Base-by-base conservation (phyloP, 2,797 vertebrate species). In the Gila robusta region DNA sequence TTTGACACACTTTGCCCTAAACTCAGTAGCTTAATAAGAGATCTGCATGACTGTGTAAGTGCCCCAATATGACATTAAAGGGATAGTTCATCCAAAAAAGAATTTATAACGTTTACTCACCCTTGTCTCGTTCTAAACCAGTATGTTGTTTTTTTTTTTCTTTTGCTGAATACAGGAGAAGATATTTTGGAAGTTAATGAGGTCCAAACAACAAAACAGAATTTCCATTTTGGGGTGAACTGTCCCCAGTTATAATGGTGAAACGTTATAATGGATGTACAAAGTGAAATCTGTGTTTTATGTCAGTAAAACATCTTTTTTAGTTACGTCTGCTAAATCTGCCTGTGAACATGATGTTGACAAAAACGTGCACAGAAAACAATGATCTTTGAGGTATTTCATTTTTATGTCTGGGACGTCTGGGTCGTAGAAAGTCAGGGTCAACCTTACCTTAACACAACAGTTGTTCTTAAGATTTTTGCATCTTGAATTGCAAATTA, bases 1-100 rank as follows among this genome's bases (percentile, higher is more conserved):
- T 96, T 95, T 94, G 95, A 95, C 95, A 96, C 94, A 93, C 94
- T 95, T 94, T 94, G 94, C 95, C 95, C 93, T 95, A 94, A 94
- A 95, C 94, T 94, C 93, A 91, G 93, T 93, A 90, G 92, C 91
- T 90, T 83, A 94, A 95, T 94, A 95, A 95, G 93, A 94, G 92
- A 72, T 91, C 91, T 90, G 91, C 88, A 92, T 91, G 93, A 90
- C 86, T 90, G 91, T 78, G 90, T 89, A 90, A 90, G 88, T 87
- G 78, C 91, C 92, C 91, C 90, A 93, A 92, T 86, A 90, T 85
- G 90, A 59, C 91, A 93, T 96, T 96, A 95, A 93, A 93, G 93
- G 90, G 64, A 81, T 17, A 37, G 21, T 52, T 67, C 79, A 23
- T 7, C 41, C 47, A 35, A 69, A 80, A 67, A 32, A 32, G 0